phyloP scores from a whole-genome alignment of 2,797 vertebrate species.

The Cryptoprocta ferox region DNA sequence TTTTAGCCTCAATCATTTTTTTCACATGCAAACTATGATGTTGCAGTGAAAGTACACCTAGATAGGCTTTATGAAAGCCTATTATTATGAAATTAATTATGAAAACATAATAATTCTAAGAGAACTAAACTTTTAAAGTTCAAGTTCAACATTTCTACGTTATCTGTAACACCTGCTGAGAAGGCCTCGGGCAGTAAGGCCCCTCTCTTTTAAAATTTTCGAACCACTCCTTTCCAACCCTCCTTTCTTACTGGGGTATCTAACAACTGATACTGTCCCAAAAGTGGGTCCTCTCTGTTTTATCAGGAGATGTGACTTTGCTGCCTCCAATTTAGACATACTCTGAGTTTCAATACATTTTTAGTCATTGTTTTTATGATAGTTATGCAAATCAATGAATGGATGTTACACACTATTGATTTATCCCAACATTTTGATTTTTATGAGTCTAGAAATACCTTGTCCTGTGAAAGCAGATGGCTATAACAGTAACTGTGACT shows the following conservation, averaged over 20 bases:
- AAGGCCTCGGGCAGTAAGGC: background rate
- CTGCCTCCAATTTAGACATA: background rate
- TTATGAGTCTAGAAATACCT: slow-evolving; percentile 27
- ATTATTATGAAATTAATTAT: no score
- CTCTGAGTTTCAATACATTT: slow-evolving; percentile 16
- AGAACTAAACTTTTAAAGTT: background rate
- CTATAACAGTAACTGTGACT: background rate
- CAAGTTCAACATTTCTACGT: background rate
- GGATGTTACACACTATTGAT: background rate
- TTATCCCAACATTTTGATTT: slow-evolving; percentile 25
- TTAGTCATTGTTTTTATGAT: slow-evolving; percentile 21
- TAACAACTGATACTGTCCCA: background rate
- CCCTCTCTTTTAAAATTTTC: background rate
- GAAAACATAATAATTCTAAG: slow-evolving; percentile 9
- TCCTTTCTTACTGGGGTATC: background rate
- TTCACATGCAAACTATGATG: background rate
- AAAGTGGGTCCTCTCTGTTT: background rate
- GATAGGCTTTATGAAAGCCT: no score
- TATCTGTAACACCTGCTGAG: background rate
- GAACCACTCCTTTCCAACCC: background rate
- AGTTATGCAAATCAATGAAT: background rate
- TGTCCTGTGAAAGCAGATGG: slow-evolving; percentile 10
- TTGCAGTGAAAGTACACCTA: background rate
- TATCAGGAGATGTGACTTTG: background rate
- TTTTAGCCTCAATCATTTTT: background rate